phyloP scores from a whole-genome alignment of 2,888 invertebrate genomes.

The Penaeus monodon region DNA sequence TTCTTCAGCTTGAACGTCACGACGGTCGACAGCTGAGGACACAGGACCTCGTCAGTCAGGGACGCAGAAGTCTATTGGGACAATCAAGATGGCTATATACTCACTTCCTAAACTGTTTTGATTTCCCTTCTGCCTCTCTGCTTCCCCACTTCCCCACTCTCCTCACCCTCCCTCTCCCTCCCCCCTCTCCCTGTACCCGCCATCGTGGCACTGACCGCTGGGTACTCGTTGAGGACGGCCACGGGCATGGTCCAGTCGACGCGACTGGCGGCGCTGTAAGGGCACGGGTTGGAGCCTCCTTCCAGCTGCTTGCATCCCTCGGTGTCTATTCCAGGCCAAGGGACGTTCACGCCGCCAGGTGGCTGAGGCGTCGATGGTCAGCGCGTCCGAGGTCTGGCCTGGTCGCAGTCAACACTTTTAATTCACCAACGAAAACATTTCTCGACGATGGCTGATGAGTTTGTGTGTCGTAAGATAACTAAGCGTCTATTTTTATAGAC shows the following conservation, averaged over 20 bases:
- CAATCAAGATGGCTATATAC: no score
- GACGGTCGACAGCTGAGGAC: conserved; percentile 24
- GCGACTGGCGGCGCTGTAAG: conserved; percentile 9
- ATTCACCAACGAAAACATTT: background rate
- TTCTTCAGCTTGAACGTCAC: conserved; percentile 39
- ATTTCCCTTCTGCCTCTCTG: no score
- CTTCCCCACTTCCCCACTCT: no score
- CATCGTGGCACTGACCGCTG: conserved; percentile 27
- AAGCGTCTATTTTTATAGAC: background rate
- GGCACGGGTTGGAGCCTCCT: conserved; percentile 24
- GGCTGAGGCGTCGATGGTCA: conserved; percentile 27
- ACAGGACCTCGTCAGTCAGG: no score
- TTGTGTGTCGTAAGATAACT: background rate
- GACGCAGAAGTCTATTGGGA: no score
- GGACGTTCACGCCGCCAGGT: conserved; percentile 41
- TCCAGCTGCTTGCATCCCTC: conserved; percentile 33
- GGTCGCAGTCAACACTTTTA: background rate
- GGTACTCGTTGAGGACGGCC: conserved; percentile 34
- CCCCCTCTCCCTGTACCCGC: no score
- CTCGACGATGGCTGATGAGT: background rate
- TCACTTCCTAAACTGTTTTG: no score
- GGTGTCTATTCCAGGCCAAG: conserved; percentile 48
- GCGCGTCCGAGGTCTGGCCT: conserved; percentile 13
- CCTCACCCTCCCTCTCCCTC: no score
- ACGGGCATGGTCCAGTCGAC: conserved; percentile 35